Conservation (phyloP, 2,797 vertebrate species). For the Bovichtus diacanthus region DNA sequence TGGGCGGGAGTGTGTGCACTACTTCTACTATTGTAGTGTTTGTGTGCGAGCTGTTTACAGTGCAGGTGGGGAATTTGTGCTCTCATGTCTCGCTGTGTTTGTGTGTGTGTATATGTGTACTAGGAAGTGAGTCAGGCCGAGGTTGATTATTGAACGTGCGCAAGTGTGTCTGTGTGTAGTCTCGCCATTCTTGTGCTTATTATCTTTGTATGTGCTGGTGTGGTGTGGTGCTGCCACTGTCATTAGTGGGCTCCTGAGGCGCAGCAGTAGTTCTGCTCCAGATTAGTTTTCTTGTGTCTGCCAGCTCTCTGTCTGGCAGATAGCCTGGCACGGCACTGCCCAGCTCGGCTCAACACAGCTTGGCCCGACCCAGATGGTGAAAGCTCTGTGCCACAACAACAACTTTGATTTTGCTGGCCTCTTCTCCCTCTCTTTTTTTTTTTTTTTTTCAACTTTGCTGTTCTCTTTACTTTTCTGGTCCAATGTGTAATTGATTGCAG, state of each 20-base stretch:
- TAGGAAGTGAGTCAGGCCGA: conserved; percentile 46
- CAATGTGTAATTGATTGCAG: conserved; percentile 59
- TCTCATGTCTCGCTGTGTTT: conserved; percentile 53
- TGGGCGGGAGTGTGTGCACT: conserved; percentile 57
- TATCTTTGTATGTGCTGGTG: conserved; percentile 77
- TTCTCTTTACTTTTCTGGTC: conserved; percentile 52
- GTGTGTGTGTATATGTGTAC: conserved; percentile 43
- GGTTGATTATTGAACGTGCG: conserved; percentile 68
- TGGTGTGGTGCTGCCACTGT: conserved; percentile 77
- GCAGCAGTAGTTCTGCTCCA: conserved; percentile 84
- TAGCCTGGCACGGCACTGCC: conserved; percentile 79
- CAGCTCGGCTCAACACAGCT: conserved; percentile 78
- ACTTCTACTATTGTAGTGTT: conserved; percentile 66
- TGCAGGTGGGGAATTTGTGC: conserved; percentile 64
- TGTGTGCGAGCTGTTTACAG: conserved; percentile 65
- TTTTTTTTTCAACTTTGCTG: conserved; percentile 50
- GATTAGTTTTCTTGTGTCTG: conserved; percentile 82
- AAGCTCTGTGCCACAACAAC: conserved; percentile 79
- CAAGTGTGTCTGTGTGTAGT: conserved; percentile 63
- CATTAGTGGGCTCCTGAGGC: conserved; percentile 85
- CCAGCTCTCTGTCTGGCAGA: conserved; percentile 85
- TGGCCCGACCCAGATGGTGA: conserved; percentile 83
- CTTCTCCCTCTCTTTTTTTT: conserved; percentile 61
- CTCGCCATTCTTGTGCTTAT: conserved; percentile 73
- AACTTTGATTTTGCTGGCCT: conserved; percentile 77